Conservation (phyloP, 1,140 invertebrate genomes). For the Frieseomelitta varia region DNA sequence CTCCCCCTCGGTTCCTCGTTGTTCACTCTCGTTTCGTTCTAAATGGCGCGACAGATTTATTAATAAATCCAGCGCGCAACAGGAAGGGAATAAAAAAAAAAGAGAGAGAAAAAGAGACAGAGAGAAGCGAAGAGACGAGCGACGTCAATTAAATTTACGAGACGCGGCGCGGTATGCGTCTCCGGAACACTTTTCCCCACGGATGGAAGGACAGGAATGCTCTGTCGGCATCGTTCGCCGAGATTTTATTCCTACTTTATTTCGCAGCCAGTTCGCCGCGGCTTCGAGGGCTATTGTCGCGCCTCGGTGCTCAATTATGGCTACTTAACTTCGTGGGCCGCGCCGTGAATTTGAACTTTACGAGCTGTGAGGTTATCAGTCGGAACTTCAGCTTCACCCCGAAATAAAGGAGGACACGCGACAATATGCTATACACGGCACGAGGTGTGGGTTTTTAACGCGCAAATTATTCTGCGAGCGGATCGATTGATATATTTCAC, state of each 20-base stretch:
- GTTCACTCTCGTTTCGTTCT: conserved; percentile 4
- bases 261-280: conserved; percentile 18
- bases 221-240: background rate
- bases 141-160: conserved; percentile 46
- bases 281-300: conserved; percentile 23
- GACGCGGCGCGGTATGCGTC: conserved; percentile 17
- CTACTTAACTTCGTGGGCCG: conserved; percentile 29
- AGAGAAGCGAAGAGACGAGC: background rate
- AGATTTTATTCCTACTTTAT: conserved; percentile 41
- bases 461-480: background rate
- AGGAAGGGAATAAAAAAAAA: background rate
- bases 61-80: conserved; percentile 33
- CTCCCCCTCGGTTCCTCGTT: background rate
- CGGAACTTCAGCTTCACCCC: background rate
- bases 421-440: background rate
- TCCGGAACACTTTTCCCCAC: background rate
- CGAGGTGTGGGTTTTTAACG: background rate
- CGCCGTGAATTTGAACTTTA: conserved; percentile 25
- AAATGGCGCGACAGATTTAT: conserved; percentile 37
- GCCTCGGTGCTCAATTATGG: conserved; percentile 33
- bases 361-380: conserved; percentile 21
- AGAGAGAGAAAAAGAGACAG: background rate
- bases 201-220: background rate
- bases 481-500: background rate
- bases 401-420: too few species aligned